Percentiles rank a stretch among this genome's conserved stretches.
Evolutionary conservation across 2,888 invertebrate species (phyloP).

Genomic region (Coelogynopora nodosa): DNA sequence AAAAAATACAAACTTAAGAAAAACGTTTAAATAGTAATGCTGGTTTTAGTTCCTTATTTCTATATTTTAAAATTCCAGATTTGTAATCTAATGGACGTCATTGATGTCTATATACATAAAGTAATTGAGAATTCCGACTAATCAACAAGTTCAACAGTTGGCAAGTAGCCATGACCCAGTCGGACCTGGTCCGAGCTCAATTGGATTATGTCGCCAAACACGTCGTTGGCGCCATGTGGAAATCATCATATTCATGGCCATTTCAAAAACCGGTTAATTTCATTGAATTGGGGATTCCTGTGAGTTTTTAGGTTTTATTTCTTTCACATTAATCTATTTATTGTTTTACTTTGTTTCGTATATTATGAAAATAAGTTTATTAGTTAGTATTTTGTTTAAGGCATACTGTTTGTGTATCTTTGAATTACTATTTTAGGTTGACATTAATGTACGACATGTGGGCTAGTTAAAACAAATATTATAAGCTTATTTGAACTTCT

Average conservation of each 20-base stretch:
- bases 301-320: not conserved
- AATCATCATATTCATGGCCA: not conserved
- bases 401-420: too few species aligned
- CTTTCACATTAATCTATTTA: not conserved
- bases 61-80: too few species aligned
- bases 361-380: not conserved
- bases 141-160: too few species aligned
- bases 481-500: not conserved
- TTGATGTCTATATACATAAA: too few species aligned
- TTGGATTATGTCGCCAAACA: not conserved
- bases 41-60: too few species aligned
- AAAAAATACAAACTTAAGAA: too few species aligned
- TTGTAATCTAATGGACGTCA: too few species aligned
- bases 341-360: not conserved
- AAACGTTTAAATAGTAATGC: too few species aligned
- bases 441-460: too few species aligned
- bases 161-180: conserved; percentile 16
- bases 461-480: not conserved
- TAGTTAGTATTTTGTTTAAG: too few species aligned
- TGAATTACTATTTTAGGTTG: not conserved
- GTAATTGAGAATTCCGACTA: too few species aligned
- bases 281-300: not conserved
- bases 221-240: not conserved
- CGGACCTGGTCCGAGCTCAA: not conserved
- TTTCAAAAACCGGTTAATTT: not conserved